Evolutionary conservation across 2,888 invertebrate genomes (phyloP), one percentile per base, ranked within the genome.

Genomic region (Nesidiocoris tenuis): DNA sequence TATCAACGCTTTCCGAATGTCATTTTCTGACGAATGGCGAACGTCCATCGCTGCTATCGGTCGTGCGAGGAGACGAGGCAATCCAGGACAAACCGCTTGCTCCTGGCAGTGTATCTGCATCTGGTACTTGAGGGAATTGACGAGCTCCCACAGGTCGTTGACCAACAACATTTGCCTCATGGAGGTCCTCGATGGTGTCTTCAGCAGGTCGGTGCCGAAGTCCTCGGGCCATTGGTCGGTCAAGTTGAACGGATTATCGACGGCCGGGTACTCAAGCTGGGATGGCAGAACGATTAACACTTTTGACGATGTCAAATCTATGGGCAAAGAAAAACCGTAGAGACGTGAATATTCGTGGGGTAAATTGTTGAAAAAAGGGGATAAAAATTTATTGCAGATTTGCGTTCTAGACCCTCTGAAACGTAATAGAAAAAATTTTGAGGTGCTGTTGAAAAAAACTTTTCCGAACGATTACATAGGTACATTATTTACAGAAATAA

Each of bases 91-190:
- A 17, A 72, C 5, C 1, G 54, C 61, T 39, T 72, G 72, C 39
- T 64, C 54, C 39, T 76, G 75, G 75, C 80, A 80, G 55, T 77
- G 56, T 1, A 61, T 65, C 55, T 76, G 75, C 18, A 79, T 54
- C 5, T 75, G 68, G 18, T 75, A 57, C 57, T 80, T 80, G 56
- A 80, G 76, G 18, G 74, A 17, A 18, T 75, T 76, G 9, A 77
- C 65, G 39, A 79, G 55, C 18, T 80, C 79, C 24, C 77, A 17
- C 0, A 79, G 57, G 23, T 80, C 79, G 61, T 76, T 76, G 54
- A 77, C 75, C 23, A 75, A 71, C 66, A 78, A 76, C 16, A 80
- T 39, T 22, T 78, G 70, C 22, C 64, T 68, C 16, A 72, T 21
- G 19, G 75, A 67, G 16, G 23, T 39, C 63, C 55, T 66, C 5